A percentile compares a stretch with the other conserved stretches of the same genome.
phyloP scores from a whole-genome alignment of 2,797 vertebrate genomes.

The Eospalax fontanierii region DNA sequence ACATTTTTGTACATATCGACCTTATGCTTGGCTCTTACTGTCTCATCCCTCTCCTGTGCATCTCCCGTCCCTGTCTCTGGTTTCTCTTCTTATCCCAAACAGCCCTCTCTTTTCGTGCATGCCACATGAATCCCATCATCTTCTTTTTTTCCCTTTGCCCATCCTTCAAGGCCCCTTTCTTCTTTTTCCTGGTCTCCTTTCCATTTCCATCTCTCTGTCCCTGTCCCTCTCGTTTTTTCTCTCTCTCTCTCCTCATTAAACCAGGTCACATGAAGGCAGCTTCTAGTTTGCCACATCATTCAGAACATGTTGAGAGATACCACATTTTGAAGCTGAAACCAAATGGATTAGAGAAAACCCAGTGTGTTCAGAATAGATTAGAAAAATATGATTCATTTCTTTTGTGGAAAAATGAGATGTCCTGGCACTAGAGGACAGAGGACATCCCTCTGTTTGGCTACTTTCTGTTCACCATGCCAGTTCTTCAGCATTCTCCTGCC shows the following conservation, averaged over 20 bases:
- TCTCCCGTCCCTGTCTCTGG: background rate
- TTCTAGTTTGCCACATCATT: background rate
- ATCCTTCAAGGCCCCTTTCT: background rate
- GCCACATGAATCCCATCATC: accelerated
- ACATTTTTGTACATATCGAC: accelerated
- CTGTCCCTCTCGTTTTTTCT: too few relatives aligned
- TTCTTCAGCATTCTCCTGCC: constrained; percentile 85
- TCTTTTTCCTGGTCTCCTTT: background rate
- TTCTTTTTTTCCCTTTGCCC: background rate
- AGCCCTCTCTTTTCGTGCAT: background rate
- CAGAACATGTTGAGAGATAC: constrained; percentile 25
- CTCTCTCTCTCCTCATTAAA: background rate
- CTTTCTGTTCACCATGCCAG: constrained; percentile 78
- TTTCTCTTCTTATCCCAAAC: background rate
- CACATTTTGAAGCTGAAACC: constrained; percentile 82
- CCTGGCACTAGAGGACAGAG: constrained; percentile 86
- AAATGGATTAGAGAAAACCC: constrained; percentile 80
- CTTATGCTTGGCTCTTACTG: background rate
- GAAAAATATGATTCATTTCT: constrained; percentile 86
- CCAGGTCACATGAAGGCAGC: background rate
- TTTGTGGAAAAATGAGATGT: constrained; percentile 84
- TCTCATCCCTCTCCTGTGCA: too few relatives aligned
- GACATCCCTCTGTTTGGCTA: constrained; percentile 82
- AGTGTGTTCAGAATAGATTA: constrained; percentile 85
- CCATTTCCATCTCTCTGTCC: too few relatives aligned